Conservation (phyloP, 2,797 vertebrate species). For the Ataeniobius toweri region DNA sequence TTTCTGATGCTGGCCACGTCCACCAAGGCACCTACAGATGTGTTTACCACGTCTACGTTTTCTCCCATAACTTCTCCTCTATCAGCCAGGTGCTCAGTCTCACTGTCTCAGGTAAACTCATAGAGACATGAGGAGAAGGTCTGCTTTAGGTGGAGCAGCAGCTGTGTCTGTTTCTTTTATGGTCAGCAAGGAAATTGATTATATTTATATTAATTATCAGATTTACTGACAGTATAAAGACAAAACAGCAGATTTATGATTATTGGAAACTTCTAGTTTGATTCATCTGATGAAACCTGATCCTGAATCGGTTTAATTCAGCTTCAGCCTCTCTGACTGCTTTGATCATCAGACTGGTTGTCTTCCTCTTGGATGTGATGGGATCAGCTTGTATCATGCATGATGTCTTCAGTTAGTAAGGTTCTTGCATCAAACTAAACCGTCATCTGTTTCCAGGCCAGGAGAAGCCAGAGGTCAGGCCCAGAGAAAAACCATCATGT, state of each 20-base stretch:
- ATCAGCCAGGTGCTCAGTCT: background rate
- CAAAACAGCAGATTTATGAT: too few species aligned
- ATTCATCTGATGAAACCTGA: background rate
- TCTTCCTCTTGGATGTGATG: background rate
- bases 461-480: background rate
- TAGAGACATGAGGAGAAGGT: background rate
- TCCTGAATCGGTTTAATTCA: background rate
- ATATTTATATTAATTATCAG: too few species aligned
- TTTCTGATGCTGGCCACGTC: background rate
- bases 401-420: background rate
- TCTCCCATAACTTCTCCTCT: background rate
- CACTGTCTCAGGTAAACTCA: constrained; percentile 1
- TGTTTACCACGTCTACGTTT: background rate
- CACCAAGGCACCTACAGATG: background rate
- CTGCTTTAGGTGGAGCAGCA: background rate
- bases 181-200: too few species aligned
- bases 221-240: too few species aligned
- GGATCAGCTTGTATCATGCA: background rate
- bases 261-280: too few species aligned
- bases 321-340: constrained; percentile 5
- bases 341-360: constrained; percentile 14
- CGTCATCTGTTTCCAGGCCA: background rate
- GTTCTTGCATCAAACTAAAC: background rate
- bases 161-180: too few species aligned
- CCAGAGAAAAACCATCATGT: background rate